Evolutionary conservation across 1,140 invertebrate species (phyloP), one percentile per base, ranked within the genome.

Genomic region (Drosophila subpulchrella): DNA sequence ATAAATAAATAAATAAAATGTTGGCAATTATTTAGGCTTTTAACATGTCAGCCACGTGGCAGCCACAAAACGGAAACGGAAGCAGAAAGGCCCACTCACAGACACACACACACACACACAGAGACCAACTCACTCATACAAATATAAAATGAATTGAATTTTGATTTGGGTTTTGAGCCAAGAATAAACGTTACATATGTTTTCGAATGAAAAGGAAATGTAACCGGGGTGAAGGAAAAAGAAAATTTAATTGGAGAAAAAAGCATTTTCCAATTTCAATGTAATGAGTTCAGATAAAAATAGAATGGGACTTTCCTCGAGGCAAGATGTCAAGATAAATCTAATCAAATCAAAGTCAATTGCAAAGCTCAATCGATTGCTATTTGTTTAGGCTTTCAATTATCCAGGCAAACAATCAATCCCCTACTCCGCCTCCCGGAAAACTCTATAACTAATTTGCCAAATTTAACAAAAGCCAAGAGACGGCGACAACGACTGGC

Each of bases 11-110:
- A 57, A 81, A 81, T 81, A 81, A 81, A 81, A 82, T 74, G 42
- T 54, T 48, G 74, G 79, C 79, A 82, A 82, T 82, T 82, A 82
- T 82, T 82, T 78, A 74, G 74, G 79, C 79, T 82, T 82, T 82
- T 82, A 82, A 78, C 74, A 82, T 82, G 79, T 82, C 79, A 82
- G 79, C 79, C 79, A 82, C 79, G 79, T 82, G 79, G 67, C 79
- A 67, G 71, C 61, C 70, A 63, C 75, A 70, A 83, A 82, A 82
- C 79, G 79, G 79, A 82, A 82, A 76, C 78, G 73, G 78, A 76
- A 83, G 56, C 73, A 78, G 48, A 60, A 3, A 57, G 11, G 38
- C 56, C 36, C 38, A 32, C 41, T 32, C 55, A 47, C 38, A 56
- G 36, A 56, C 41, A 60, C 8, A 61, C 30, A 48, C 55, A 47